phyloP scores from a whole-genome alignment of 2,888 invertebrate genomes.

The Ectobius pallidus region DNA sequence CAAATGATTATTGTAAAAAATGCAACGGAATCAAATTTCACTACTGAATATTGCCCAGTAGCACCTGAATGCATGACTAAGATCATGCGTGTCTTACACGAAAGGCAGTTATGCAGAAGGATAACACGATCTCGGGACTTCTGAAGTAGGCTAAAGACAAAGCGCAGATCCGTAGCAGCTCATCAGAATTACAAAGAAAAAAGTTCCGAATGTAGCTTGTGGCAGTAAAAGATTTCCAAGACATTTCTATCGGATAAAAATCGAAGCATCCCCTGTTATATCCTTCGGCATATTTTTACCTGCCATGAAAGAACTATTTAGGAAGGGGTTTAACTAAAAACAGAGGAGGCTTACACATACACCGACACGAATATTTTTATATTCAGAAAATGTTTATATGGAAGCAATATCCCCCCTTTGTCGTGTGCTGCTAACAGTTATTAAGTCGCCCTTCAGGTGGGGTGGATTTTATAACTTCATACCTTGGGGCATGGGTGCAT shows the following conservation, averaged over 20 bases:
- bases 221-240: neutral
- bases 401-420: neutral
- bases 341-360: too few relatives aligned
- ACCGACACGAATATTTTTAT: neutral
- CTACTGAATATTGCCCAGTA: too few relatives aligned
- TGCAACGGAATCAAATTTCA: too few relatives aligned
- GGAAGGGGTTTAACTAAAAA: neutral
- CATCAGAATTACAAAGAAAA: neutral
- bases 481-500: too few relatives aligned
- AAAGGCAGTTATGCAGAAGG: too few relatives aligned
- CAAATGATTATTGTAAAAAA: too few relatives aligned
- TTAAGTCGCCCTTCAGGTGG: neutral
- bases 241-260: neutral
- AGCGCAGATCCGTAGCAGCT: too few relatives aligned
- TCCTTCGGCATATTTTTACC: neutral
- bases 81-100: too few relatives aligned
- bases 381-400: neutral
- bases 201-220: neutral
- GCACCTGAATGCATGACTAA: too few relatives aligned
- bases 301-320: neutral
- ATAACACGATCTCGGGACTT: too few relatives aligned
- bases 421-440: neutral
- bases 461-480: too few relatives aligned
- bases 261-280: neutral
- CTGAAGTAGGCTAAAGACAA: too few relatives aligned